Percentiles rank a stretch among this genome's conserved stretches.
Conservation (phyloP, 2,113 vertebrate species). For the Chaetorhynchus papuensis region DNA sequence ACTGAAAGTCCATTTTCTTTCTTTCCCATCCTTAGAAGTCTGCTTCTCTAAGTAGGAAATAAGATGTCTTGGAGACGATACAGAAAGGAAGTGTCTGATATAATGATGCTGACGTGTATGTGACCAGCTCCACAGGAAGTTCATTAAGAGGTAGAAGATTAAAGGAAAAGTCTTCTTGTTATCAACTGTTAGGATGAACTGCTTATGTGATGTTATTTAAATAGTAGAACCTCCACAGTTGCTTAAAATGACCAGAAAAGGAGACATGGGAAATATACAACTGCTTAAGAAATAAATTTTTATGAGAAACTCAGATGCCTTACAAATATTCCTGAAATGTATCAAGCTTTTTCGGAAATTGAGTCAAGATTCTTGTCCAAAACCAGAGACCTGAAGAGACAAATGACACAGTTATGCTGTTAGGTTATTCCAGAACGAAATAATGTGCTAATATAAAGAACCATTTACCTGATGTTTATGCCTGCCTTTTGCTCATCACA, state of each 20-base stretch:
- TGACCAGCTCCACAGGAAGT: not conserved
- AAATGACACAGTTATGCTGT: not conserved
- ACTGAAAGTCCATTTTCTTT: not conserved
- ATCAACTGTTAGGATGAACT: not conserved
- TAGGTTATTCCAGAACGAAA: not conserved
- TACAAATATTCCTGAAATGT: not conserved
- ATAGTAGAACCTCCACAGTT: not conserved
- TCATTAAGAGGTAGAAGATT: not conserved
- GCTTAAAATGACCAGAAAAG: not conserved
- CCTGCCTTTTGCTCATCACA: not conserved
- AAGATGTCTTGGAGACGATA: not conserved
- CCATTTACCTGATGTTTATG: not conserved
- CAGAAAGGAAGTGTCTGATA: not conserved
- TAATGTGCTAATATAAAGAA: not conserved
- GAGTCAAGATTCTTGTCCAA: not conserved
- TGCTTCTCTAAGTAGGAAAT: not conserved
- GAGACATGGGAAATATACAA: not conserved
- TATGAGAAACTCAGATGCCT: not conserved
- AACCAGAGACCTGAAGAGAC: not conserved
- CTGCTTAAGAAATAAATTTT: not conserved
- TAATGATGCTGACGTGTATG: not conserved
- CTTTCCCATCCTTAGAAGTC: not conserved
- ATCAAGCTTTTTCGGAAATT: not conserved
- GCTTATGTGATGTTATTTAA: not conserved
- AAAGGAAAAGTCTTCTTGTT: not conserved